Conservation (phyloP, 1,140 invertebrate species). For the Caenorhabditis elegans region DNA sequence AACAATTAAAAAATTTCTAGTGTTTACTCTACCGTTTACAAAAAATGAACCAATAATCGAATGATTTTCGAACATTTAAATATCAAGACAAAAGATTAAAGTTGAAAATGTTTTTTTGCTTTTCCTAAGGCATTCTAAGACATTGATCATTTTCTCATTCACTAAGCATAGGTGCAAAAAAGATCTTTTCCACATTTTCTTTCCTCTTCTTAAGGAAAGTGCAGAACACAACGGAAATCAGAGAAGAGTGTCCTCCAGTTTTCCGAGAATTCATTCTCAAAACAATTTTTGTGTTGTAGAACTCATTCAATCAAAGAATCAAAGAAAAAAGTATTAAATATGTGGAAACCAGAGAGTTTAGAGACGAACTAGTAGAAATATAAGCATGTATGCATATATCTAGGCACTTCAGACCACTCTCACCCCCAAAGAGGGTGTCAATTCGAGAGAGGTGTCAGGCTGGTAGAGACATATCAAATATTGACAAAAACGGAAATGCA, state of each 20-base stretch:
- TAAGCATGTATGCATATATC: constrained; percentile 27
- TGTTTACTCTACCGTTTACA: too few relatives aligned
- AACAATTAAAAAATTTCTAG: too few relatives aligned
- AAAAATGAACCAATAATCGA: too few relatives aligned
- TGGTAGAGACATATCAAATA: constrained; percentile 25
- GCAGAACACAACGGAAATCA: constrained; percentile 18
- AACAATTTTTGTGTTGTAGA: not conserved
- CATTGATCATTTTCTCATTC: not conserved
- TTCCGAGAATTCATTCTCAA: not conserved
- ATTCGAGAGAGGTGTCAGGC: not conserved
- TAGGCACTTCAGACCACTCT: not conserved
- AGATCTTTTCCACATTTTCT: not conserved
- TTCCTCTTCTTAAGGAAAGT: not conserved
- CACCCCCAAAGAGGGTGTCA: constrained; percentile 22
- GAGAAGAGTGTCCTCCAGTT: not conserved
- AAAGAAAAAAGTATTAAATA: not conserved
- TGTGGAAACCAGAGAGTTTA: not conserved
- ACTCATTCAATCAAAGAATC: constrained; percentile 13
- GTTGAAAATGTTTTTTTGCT: not conserved
- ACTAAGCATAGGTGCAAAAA: constrained; percentile 7
- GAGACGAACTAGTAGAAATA: not conserved
- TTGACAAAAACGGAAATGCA: constrained; percentile 25
- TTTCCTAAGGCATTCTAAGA: not conserved
- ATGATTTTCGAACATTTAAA: not conserved
- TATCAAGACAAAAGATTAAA: not conserved